phyloP scores from a whole-genome alignment of 2,113 vertebrate species.

The Centropus bengalensis region DNA sequence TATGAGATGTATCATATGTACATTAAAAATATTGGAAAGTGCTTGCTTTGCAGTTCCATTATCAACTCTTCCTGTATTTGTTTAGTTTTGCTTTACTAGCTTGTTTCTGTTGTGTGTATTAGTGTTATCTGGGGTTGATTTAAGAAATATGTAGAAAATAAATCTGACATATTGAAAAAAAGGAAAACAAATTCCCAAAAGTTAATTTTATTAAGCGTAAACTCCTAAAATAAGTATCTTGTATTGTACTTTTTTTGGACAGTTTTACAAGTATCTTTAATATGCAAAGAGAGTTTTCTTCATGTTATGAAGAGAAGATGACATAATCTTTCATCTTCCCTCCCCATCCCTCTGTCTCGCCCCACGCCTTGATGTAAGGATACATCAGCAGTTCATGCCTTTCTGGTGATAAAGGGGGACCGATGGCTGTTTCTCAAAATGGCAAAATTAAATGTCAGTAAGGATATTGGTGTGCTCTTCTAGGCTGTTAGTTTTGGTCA shows the following conservation, averaged over 20 bases:
- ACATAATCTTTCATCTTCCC: not conserved
- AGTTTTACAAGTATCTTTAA: not conserved
- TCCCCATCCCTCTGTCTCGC: not conserved
- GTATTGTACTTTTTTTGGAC: not conserved
- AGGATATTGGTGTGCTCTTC: not conserved
- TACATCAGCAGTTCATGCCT: not conserved
- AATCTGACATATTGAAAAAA: not conserved
- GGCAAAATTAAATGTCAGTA: not conserved
- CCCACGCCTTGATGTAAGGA: not conserved
- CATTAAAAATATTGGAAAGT: not conserved
- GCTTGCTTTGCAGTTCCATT: not conserved
- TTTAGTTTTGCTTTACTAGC: not conserved
- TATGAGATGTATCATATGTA: not conserved
- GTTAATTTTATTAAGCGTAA: not conserved
- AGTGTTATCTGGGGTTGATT: not conserved
- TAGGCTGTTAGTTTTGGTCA: not conserved
- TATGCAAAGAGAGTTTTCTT: not conserved
- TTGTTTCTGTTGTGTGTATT: not conserved
- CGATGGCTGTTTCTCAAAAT: not conserved
- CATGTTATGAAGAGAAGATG: constrained; percentile 10
- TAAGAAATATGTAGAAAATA: not conserved
- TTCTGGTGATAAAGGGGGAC: not conserved
- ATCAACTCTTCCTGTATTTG: not conserved
- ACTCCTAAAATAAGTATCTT: not conserved
- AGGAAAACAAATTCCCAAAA: not conserved